Conservation (phyloP, 2,888 invertebrate genomes). For the Myopa testacea region DNA sequence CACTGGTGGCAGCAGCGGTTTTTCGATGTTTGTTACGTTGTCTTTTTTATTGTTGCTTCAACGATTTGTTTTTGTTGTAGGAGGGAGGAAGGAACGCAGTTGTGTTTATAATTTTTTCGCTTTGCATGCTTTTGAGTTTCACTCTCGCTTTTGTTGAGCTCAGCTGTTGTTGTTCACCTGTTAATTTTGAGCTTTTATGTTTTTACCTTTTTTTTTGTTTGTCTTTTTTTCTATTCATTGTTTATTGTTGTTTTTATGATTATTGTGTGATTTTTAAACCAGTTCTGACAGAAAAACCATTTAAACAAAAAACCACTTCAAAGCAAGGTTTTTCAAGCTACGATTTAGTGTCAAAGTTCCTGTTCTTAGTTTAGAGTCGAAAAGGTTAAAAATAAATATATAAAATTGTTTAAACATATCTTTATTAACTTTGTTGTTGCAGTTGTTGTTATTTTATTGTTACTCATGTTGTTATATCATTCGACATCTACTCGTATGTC, state of each 20-base stretch:
- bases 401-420: no score
- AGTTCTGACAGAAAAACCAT: no score
- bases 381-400: no score
- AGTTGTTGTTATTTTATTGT: no score
- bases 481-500: no score
- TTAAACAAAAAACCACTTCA: no score
- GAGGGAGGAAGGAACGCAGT: no score
- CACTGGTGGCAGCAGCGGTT: no score
- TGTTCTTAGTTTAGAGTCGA: neutral
- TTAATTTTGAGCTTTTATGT: neutral
- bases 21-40: neutral
- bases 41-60: slow-evolving; percentile 1
- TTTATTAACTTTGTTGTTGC: no score
- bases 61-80: no score
- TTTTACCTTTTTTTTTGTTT: neutral
- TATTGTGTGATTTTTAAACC: neutral
- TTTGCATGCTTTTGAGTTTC: neutral
- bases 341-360: neutral
- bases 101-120: no score
- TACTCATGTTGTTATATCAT: no score
- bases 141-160: slow-evolving; percentile 3
- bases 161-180: neutral
- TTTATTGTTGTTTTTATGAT: neutral
- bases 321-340: neutral
- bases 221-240: slow-evolving; percentile 8